Conservation (phyloP, 2,888 invertebrate genomes). For the Nasonovia ribisnigri region DNA sequence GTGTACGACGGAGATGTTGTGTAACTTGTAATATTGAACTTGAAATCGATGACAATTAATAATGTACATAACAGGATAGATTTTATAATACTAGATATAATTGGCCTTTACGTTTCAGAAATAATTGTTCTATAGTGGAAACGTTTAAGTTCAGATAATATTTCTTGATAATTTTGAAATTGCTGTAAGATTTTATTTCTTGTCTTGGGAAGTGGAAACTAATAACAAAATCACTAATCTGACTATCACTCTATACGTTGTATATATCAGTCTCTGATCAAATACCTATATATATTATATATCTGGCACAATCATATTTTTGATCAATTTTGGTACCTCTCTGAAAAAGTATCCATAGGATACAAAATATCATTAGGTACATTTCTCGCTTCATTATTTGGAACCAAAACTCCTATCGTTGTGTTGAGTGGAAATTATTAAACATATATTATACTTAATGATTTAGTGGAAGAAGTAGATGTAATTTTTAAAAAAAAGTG, state of each 20-base stretch:
- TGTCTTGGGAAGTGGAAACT: not conserved
- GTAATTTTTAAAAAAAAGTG: not conserved
- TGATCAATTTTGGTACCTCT: too few relatives aligned
- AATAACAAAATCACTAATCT: not conserved
- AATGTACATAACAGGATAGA: not conserved
- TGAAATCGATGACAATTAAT: not conserved
- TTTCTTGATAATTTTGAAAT: not conserved
- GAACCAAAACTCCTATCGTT: too few relatives aligned
- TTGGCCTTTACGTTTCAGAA: not conserved
- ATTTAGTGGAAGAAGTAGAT: too few relatives aligned
- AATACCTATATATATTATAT: too few relatives aligned
- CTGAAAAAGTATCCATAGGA: too few relatives aligned
- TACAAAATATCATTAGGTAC: too few relatives aligned
- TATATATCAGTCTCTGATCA: not conserved
- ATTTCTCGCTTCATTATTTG: too few relatives aligned
- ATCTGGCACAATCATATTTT: too few relatives aligned
- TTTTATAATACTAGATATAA: not conserved
- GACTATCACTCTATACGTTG: not conserved
- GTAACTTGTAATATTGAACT: not conserved
- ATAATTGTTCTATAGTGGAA: not conserved
- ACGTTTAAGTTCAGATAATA: not conserved
- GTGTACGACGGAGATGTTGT: not conserved
- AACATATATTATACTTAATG: too few relatives aligned
- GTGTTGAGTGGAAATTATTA: too few relatives aligned
- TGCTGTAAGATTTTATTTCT: not conserved